A percentile compares a stretch with the other conserved stretches of the same genome.
These are phyloP conservation scores for Drosophila oshimai DNA, from an alignment of 1,140 invertebrate genomes.

Conservation along the genomic window DNA sequence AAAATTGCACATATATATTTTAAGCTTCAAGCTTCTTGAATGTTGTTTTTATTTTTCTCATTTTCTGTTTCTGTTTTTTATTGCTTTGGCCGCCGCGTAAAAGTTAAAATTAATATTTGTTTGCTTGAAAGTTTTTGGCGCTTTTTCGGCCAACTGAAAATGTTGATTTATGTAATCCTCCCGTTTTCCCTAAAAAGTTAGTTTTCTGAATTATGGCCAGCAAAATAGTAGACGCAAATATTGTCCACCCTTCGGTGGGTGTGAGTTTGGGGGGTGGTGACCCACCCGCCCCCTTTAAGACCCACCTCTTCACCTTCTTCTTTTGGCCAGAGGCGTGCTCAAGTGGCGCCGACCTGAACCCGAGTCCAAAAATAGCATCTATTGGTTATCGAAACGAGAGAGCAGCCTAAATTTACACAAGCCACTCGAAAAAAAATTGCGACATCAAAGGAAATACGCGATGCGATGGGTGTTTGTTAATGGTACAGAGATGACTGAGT, in stretches of 20 bases:
- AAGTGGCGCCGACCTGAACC: constrained; percentile 22
- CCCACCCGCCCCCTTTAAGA: not conserved
- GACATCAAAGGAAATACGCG: constrained; percentile 36
- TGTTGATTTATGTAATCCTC: constrained; percentile 74
- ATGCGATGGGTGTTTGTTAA: not conserved
- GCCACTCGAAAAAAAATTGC: not conserved
- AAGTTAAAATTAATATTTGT: constrained; percentile 81
- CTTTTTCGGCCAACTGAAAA: constrained; percentile 56
- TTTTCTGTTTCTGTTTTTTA: constrained; percentile 29
- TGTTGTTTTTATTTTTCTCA: not conserved
- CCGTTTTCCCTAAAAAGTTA: constrained; percentile 44
- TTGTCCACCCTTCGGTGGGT: constrained; percentile 10
- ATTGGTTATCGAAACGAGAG: constrained; percentile 37
- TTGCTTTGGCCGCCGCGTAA: constrained; percentile 41
- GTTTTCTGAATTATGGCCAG: constrained; percentile 72
- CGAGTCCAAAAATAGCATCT: constrained; percentile 19
- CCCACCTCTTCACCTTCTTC: not conserved
- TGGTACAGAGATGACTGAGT: not conserved
- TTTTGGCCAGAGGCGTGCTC: constrained; percentile 24
- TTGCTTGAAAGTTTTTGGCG: constrained; percentile 64
- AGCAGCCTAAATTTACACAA: constrained; percentile 37
- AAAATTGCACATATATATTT: constrained; percentile 54
- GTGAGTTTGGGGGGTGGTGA: too few species aligned
- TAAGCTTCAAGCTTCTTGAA: constrained; percentile 11
- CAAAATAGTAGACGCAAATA: constrained; percentile 43